Base-by-base conservation (phyloP, 2,797 vertebrate species). In the Protosalanx chinensis region DNA sequence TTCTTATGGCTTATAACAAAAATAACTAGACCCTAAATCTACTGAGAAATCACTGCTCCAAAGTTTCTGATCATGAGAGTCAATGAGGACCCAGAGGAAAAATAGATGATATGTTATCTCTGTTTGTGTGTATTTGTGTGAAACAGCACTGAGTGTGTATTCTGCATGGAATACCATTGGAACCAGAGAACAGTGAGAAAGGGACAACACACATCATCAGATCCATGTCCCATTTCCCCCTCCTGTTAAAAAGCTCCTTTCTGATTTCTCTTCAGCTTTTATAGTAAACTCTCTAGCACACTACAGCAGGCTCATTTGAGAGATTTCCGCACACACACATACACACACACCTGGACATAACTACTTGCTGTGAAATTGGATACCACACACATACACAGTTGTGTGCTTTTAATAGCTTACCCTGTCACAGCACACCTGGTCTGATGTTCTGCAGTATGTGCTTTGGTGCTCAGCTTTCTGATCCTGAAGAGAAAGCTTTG, bases 61-160 rank as follows among this genome's bases (percentile, higher is more conserved):
- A 76, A 70, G 81, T 76, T 84, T 82, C 84, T 90, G 89, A 90
- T 92, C 84, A 79, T 83, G 81, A 83, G 79, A 13, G 70, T 72
- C 64, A 64, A 78, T 64, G 63, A 72, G 81, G 73, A 60, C 82
- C 82, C 78, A 65, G 63, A 72, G 81, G 71, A 18, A 46, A 70
- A 68, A 30, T 56, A 64, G 83, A 20, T 63, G 64, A 51, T 16
- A 35, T 4, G 51, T 67, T 30, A 49, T 13, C 29, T 51, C n/a
- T 35, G 57, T 23, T 29, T 58, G 59, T 67, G 61, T 20, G 30
- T 71, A 70, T 37, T 29, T 32, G 64, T 58, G 70, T 67, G 74
- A 18, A 35, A 29, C 37, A 72, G 72, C 69, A 16, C 61, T 12
- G 12, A 32, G 59, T 46, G n/a, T 33, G 69, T 27, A 5, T 68